A percentile compares a stretch with the other conserved stretches of the same genome.
phyloP scores from a whole-genome alignment of 1,140 invertebrate species.

The Trachymyrmex septentrionalis region DNA sequence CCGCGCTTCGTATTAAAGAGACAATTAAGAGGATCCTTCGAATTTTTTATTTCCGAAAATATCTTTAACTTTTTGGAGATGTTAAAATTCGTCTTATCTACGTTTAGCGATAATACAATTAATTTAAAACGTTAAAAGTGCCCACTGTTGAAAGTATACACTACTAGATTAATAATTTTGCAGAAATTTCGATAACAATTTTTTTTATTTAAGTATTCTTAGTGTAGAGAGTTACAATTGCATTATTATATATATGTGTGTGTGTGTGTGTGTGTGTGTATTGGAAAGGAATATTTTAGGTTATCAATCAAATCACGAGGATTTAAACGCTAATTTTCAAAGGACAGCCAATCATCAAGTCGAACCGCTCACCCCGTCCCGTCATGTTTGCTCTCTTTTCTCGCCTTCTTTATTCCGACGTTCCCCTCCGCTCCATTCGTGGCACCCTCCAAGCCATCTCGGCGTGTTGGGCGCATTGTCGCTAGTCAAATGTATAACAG shows the following conservation, averaged over 20 bases:
- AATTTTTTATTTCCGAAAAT: neutral
- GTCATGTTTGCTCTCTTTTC: conserved; percentile 67
- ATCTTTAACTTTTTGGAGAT: neutral
- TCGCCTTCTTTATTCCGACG: conserved; percentile 59
- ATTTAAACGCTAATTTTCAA: conserved; percentile 84
- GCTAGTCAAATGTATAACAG: conserved; percentile 84
- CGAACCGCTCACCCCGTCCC: conserved; percentile 62
- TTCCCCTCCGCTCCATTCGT: conserved; percentile 73
- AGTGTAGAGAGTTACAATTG: neutral
- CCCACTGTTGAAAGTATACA: too few relatives aligned
- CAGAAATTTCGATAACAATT: neutral
- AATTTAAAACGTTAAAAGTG: conserved; percentile 10
- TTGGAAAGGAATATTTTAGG: conserved; percentile 7
- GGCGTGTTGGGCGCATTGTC: conserved; percentile 85
- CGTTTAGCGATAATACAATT: neutral
- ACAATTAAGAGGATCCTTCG: neutral
- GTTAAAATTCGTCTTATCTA: neutral
- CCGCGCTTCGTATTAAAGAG: neutral
- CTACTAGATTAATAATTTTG: neutral
- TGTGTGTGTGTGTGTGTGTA: too few relatives aligned
- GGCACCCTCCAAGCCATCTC: conserved; percentile 80
- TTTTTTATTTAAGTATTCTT: neutral
- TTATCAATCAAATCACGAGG: conserved; percentile 65
- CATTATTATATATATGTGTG: neutral
- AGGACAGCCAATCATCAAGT: conserved; percentile 79